A percentile compares a stretch with the other conserved stretches of the same genome.
Evolutionary conservation across 2,797 vertebrate species (phyloP).

Genomic region (Micromesistius poutassou): DNA sequence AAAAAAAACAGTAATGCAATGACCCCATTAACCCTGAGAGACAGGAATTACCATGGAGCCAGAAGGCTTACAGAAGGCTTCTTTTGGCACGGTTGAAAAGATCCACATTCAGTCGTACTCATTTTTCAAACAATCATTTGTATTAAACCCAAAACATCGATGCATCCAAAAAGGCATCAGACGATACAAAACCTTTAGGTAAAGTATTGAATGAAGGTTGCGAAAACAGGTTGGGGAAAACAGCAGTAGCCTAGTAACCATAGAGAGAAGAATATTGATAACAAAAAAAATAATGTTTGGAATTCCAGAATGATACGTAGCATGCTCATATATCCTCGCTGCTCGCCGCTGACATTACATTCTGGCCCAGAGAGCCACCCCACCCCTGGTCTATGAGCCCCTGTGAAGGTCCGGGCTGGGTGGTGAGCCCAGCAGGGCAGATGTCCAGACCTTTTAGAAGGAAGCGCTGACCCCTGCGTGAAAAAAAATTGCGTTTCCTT

Average conservation of each 20-base stretch:
- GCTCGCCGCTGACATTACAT: not conserved
- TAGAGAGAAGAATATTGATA: not conserved
- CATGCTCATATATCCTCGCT: not conserved
- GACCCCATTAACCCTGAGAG: not conserved
- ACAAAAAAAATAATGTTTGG: not conserved
- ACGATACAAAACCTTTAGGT: not conserved
- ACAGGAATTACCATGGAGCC: no score
- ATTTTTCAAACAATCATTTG: no score
- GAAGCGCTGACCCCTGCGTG: not conserved
- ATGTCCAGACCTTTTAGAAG: constrained; percentile 4
- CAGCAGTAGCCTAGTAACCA: not conserved
- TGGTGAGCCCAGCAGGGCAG: not conserved
- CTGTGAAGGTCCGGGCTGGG: no score
- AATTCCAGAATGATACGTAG: not conserved
- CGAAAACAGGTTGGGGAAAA: no score
- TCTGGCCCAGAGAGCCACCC: not conserved
- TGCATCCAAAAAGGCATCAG: not conserved
- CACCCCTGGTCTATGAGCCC: not conserved
- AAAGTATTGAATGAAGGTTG: not conserved
- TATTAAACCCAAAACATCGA: no score
- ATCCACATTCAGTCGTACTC: no score
- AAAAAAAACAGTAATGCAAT: no score
- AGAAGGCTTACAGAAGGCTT: no score
- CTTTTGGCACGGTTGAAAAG: no score
- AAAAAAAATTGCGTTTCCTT: not conserved